Conservation (phyloP, 1,140 invertebrate genomes). For the Agrypnia vestita region DNA sequence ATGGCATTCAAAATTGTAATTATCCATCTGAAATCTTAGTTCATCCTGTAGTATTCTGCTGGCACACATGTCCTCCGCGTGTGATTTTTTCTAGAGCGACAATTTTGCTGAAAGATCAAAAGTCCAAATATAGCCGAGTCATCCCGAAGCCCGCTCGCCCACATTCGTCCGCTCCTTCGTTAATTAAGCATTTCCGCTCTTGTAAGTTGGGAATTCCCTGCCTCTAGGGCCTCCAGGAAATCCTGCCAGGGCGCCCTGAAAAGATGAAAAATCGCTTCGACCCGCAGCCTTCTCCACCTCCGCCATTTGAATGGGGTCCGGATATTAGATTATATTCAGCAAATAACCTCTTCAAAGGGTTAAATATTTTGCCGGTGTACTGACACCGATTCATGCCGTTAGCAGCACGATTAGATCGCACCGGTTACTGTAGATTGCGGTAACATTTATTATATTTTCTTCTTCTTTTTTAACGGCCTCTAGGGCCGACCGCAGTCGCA, state of each 20-base stretch:
- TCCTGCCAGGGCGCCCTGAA: not conserved
- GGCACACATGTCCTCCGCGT: not conserved
- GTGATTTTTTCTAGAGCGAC: not conserved
- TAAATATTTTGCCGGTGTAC: not conserved
- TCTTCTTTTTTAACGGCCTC: no score
- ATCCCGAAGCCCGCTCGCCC: slow-evolving; percentile 15
- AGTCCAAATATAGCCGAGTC: slow-evolving; percentile 32
- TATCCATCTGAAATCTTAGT: no score
- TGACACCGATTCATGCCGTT: not conserved
- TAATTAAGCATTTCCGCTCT: slow-evolving; percentile 38
- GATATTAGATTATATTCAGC: slow-evolving; percentile 25
- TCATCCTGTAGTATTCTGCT: no score
- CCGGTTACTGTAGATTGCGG: no score
- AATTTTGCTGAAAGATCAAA: slow-evolving; percentile 7
- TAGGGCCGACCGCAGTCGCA: no score
- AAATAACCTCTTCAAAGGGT: not conserved
- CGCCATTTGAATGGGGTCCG: slow-evolving; percentile 11
- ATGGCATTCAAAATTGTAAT: no score
- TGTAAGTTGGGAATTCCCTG: slow-evolving; percentile 16
- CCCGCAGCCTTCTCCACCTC: not conserved
- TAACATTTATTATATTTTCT: no score
- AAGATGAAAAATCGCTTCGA: slow-evolving; percentile 32
- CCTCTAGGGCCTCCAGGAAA: not conserved
- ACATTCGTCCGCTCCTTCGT: slow-evolving; percentile 31
- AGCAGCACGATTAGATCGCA: no score